Base-by-base conservation (phyloP, 2,888 invertebrate genomes). In the Hoplodrina blanda region DNA sequence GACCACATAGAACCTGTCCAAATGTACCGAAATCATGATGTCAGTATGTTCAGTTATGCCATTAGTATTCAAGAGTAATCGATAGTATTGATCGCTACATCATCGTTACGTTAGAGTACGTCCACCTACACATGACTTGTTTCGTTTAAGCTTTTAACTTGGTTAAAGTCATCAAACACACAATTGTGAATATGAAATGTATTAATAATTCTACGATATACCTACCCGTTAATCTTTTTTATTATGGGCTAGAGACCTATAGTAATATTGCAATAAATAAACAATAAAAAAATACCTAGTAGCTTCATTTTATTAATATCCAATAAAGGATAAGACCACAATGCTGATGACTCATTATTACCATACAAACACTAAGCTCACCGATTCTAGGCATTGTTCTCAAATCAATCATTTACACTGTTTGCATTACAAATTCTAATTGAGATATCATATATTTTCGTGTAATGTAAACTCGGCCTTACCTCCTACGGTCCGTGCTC, bases 401-500 rank as follows among this genome's bases (percentile, higher is more conserved):
- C 60, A 56, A 61, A 81, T 46, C 54, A 73, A 76, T 79, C 53
- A 78, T 62, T 62, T 61, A 75, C 54, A 67, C 25, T 62, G 78
- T 81, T 85, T 85, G 73, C 80, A 71, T 60, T 77, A 70, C 69
- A 76, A 78, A 77, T 81, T 83, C 72, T 59, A 76, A 86, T 84
- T 82, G 83, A 77, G 74, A 79, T 81, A 78, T 75, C 79, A 81
- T 77, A 81, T 81, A 82, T 65, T 80, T 78, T 75, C 54, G 49
- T 73, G 69, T 76, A 85, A 83, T 84, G 78, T 83, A 85, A 79
- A 84, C 77, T 78, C 73, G 37, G 72, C 74, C 83, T 83, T 81
- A 84, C 78, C 76, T 80, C 85, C 80, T 82, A 82, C 85, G 78
- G 84, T 82, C 76, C 61, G 76, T 68, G 85, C 82, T 80, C 76